These are phyloP conservation scores for Choloepus hoffmanni DNA, from an alignment of 2,113 vertebrate species.

Conservation along the genomic window DNA sequence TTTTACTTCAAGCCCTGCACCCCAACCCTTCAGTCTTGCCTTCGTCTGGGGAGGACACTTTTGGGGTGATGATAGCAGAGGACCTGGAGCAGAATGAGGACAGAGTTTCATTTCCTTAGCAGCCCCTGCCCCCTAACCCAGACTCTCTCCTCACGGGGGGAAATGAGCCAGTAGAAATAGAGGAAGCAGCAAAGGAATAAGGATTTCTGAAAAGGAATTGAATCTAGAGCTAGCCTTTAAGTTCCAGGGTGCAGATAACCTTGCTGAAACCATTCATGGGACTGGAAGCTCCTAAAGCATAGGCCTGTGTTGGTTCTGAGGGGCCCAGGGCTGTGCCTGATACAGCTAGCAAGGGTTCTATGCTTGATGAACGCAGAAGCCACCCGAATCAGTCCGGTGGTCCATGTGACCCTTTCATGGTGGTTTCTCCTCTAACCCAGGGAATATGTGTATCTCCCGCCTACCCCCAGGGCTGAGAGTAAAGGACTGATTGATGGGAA, in stretches of 20 bases:
- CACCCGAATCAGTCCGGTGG: not conserved
- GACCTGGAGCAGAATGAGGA: not conserved
- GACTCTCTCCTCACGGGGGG: not conserved
- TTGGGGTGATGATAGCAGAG: not conserved
- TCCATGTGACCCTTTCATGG: not conserved
- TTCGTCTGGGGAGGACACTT: not conserved
- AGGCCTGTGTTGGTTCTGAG: not conserved
- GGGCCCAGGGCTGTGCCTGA: not conserved
- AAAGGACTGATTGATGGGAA: not conserved
- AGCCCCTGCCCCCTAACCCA: not conserved
- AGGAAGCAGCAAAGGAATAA: not conserved
- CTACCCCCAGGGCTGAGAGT: not conserved
- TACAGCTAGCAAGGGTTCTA: not conserved
- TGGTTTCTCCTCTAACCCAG: not conserved
- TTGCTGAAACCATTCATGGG: rapidly evolving
- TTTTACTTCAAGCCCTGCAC: not conserved
- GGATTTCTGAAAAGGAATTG: constrained; percentile 8
- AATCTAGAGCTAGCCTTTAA: not conserved
- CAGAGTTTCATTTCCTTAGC: constrained; percentile 49
- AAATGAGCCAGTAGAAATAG: not conserved
- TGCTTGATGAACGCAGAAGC: not conserved
- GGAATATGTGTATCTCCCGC: rapidly evolving
- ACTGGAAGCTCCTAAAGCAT: rapidly evolving
- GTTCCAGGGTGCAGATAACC: not conserved
- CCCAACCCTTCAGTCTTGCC: not conserved